These are phyloP conservation scores for Steromphala cineraria DNA, from an alignment of 2,888 invertebrate species.

Conservation along the genomic window DNA sequence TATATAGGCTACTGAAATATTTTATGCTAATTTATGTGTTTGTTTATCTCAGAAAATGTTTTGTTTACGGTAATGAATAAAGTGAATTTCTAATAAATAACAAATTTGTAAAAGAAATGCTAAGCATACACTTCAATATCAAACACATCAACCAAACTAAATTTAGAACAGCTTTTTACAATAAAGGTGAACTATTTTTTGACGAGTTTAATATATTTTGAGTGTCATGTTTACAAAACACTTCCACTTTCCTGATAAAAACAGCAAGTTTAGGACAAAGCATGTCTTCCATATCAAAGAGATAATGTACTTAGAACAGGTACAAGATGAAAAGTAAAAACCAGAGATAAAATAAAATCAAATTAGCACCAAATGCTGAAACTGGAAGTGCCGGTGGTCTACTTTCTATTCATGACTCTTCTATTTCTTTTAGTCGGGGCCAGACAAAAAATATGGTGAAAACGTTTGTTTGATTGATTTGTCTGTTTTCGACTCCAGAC, in stretches of 20 bases:
- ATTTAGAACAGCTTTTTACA: no score
- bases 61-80: no score
- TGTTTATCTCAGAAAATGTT: no score
- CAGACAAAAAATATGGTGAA: background rate
- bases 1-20: no score
- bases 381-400: background rate
- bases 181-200: no score
- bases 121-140: no score
- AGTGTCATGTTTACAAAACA: slow-evolving; percentile 6
- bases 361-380: background rate
- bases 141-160: no score
- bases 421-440: background rate
- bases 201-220: background rate
- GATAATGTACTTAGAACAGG: background rate
- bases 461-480: background rate
- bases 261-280: background rate
- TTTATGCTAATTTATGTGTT: no score
- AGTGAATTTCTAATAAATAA: no score
- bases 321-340: background rate
- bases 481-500: background rate
- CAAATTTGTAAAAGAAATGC: no score
- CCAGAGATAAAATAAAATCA: background rate
- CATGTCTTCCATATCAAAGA: background rate
- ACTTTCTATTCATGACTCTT: background rate
- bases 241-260: background rate